Conservation (phyloP, 2,113 vertebrate species). For the Trichomycterus rosablanca region DNA sequence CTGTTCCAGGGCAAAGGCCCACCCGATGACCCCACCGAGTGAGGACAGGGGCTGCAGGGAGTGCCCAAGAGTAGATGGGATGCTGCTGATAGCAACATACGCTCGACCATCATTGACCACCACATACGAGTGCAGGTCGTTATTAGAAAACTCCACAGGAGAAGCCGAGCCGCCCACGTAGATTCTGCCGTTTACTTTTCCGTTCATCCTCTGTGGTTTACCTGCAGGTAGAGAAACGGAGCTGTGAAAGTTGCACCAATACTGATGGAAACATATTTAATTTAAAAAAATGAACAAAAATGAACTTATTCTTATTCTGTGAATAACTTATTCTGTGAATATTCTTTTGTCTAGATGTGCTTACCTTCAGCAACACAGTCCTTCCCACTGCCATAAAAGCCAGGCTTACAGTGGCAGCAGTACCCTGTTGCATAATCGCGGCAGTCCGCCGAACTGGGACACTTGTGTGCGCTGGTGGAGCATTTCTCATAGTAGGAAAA, state of each 20-base stretch:
- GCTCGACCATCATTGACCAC: constrained; percentile 91
- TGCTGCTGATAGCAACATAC: constrained; percentile 90
- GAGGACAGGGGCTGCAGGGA: constrained; percentile 83
- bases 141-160: constrained; percentile 73
- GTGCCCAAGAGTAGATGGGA: constrained; percentile 73
- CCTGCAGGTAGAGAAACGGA: constrained; percentile 60
- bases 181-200: constrained; percentile 83
- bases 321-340: too few species aligned
- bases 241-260: neutral
- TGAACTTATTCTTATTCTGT: too few species aligned
- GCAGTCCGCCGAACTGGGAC: constrained; percentile 84
- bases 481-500: constrained; percentile 86
- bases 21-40: constrained; percentile 85
- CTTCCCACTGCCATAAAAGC: constrained; percentile 88
- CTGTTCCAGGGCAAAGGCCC: constrained; percentile 93
- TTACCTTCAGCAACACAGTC: constrained; percentile 90
- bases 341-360: neutral
- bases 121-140: constrained; percentile 92
- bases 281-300: neutral
- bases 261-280: neutral
- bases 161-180: constrained; percentile 72
- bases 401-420: constrained; percentile 85
- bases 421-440: constrained; percentile 79
- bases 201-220: constrained; percentile 89
- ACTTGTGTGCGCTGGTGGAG: constrained; percentile 77